Evolutionary conservation across 2,113 vertebrate species (phyloP).

Genomic region (Neopipo cinnamomea): DNA sequence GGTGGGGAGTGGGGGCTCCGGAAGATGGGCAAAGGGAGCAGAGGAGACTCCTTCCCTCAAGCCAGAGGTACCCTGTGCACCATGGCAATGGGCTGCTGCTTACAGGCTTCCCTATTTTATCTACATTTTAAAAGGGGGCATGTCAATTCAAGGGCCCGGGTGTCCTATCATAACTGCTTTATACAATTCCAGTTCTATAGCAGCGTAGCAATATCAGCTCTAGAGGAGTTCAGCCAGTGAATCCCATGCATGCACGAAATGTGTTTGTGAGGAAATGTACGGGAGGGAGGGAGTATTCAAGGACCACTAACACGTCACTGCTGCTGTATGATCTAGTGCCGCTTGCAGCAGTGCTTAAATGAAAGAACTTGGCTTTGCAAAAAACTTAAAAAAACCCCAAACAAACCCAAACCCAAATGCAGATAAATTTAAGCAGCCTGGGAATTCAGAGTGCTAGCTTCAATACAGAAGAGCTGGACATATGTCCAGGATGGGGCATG

Average conservation of each 20-base stretch:
- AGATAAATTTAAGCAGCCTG: not conserved
- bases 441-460: not conserved
- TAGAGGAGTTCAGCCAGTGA: not conserved
- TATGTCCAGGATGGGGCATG: not conserved
- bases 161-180: not conserved
- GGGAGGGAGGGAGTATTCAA: not conserved
- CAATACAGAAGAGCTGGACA: accelerated
- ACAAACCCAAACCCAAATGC: not conserved
- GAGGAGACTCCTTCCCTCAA: accelerated
- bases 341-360: not conserved
- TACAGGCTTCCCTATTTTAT: not conserved
- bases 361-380: not conserved
- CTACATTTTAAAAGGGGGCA: not conserved
- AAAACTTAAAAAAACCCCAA: not conserved
- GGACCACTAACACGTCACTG: no score
- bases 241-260: not conserved
- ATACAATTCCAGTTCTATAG: not conserved
- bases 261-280: not conserved
- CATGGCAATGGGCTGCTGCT: not conserved
- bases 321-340: not conserved
- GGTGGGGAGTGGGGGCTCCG: not conserved
- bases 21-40: accelerated
- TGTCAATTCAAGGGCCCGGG: not conserved
- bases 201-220: accelerated
- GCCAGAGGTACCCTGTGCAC: not conserved